Base-by-base conservation (phyloP, 2,888 invertebrate species). In the Xylophagus ater region DNA sequence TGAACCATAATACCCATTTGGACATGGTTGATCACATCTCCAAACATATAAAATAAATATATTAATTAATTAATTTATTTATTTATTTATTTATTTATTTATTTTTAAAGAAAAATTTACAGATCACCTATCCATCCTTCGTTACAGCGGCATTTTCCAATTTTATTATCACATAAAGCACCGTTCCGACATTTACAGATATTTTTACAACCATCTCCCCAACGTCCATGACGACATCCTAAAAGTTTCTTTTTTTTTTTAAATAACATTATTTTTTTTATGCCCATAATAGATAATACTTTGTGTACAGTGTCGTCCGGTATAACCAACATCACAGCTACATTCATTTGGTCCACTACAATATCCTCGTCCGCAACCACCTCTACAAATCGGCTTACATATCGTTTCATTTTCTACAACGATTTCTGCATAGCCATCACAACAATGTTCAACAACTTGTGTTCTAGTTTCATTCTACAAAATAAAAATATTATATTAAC, bases 131-230 rank as follows among this genome's bases (percentile, higher is more conserved):
- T 72, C 74, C 76, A 78, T 57, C 80, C 81, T 28, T 71, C 67
- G 34, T 72, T 69, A 60, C 82, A 82, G 40, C 68, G 67, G 55
- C 82, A 82, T 37, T 68, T 66, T 19, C 82, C 81, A 8, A 71
- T 72, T 40, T 66, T 55, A 3, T 76, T 70, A 49, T 79, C 72
- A 55, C 84, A 84, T n/a, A 65, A 60, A 1, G 72, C 72, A 33
- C 73, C 70, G 34, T 71, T 70, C 42, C 62, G 59, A 53, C 85
- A 85, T 35, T 68, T 62, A 56, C 85, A 85, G 24, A 69, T 60
- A 49, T 76, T 67, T 36, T 69, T 66, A 57, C 90, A 90, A 50
- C 76, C 75, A 17, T 75, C 70, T 2, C 89, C 89, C 78, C 83
- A 90, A 47, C 70, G 72, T 48, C 74, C 74, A 34, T 67, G 60